Base-by-base conservation (phyloP, 2,113 vertebrate species). In the Verasper variegatus region DNA sequence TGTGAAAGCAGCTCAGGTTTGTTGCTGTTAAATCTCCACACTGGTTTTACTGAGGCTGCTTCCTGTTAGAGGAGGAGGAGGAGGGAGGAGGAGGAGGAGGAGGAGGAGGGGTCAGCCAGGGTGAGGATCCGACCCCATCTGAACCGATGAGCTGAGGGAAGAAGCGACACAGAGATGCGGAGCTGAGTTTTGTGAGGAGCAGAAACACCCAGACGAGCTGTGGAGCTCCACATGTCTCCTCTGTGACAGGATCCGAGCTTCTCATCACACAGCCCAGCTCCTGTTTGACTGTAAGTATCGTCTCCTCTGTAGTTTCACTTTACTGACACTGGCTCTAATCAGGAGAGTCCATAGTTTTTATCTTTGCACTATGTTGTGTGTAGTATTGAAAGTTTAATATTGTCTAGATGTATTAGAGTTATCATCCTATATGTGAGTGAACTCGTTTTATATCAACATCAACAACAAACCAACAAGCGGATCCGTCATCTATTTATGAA, bases 41-140 rank as follows among this genome's bases (percentile, higher is more conserved):
- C 10, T 40, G 40, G 47, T 18, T 49, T 15, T 49, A 18, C 15
- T 51, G 4, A 51, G 47, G 17, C 47, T 49, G 47, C 47, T 18
- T 51, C 47, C 47, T 17, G 47, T 51, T 51, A 9, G 47, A 51
- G 47, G 15, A 17, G 47, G 47, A 51, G 47, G 47, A 2, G 47
- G 47, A 17, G 14, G 31, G 47, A 17, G 14, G 59, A 6, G 20
- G 27, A 31, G 31, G 12, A 40, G 26, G 45, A 47, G 45, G 45
- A 47, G 47, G 47, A 51, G 31, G 67, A 57, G 26, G 75, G 87
- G 74, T 88, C 74, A 87, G 5, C 14, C 72, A 49, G 78, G 89
- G 87, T 91, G 89, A 90, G 8, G 66, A 64, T 65, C 79, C 71
- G 80, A 81, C 85, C 89, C 76, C 4, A 11, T 31, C 67, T 91